Base-by-base conservation (phyloP, 1,140 invertebrate genomes). In the Heliconius hermathena region DNA sequence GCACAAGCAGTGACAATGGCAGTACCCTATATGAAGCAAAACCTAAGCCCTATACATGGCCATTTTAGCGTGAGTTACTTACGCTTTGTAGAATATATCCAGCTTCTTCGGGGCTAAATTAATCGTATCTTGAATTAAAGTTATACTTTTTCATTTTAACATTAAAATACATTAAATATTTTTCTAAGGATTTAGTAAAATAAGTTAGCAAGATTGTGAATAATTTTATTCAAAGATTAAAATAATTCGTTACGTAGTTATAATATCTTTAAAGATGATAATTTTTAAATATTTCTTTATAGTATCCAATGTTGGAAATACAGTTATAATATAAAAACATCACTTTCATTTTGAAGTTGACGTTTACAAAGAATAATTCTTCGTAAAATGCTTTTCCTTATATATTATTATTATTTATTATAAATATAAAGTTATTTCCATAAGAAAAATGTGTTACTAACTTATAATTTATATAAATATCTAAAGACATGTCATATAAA, bases 281-380 rank as follows among this genome's bases (percentile, higher is more conserved):
- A 9, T 22, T 18, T 60, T 60, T 11, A 60, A 22, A 22, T 60
- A 60, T 60, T 66, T 29, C 26, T 5, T 66, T 66, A 22, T 5
- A 66, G 13, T 66, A 66, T 66, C 72, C 16, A 74, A 54, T n/a
- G 8, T 49, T 38, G 57, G 5, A 4, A 46, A 22, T 60, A 38
- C 16, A n/a, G 29, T 38, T 57, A 66, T 66, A 33, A 13, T 66
- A 66, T 66, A 26, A 29, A 66, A 66, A 66, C 60, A 22, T 66
- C 60, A 66, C 57, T 66, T 66, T 66, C 60, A 66, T 66, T 26
- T 38, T 66, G 74, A 75, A 66, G 74, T 75, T 75, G 74, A 75
- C 74, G 20, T 75, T 75, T 66, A 41, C 60, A 66, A 26, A 60
- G 20, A 26, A 66, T 66, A 66, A 3, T 16, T 66, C 26, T 66